Evolutionary conservation across 2,888 invertebrate genomes (phyloP).

Genomic region (Pharmacophagus antenor): DNA sequence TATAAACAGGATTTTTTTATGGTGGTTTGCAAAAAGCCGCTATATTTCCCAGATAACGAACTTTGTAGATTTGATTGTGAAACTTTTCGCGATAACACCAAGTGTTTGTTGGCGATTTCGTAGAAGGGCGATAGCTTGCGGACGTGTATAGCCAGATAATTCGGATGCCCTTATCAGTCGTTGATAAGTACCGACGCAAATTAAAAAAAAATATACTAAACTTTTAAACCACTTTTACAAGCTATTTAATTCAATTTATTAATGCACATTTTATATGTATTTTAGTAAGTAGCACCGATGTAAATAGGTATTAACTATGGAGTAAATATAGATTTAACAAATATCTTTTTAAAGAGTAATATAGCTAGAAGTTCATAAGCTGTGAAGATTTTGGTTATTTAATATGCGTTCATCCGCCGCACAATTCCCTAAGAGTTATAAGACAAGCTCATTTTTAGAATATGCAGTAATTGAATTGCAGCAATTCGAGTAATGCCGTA

Average conservation of each 20-base stretch:
- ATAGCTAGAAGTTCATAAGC: background rate
- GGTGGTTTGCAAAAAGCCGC: no score
- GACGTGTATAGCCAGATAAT: conserved; percentile 59
- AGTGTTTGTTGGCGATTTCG: conserved; percentile 70
- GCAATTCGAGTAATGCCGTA: conserved; percentile 11
- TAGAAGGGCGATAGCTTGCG: conserved; percentile 68
- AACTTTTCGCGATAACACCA: conserved; percentile 70
- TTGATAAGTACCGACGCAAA: conserved; percentile 52
- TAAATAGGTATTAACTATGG: no score
- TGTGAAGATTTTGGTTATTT: background rate
- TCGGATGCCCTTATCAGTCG: conserved; percentile 65
- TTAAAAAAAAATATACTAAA: background rate
- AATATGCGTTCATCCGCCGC: background rate
- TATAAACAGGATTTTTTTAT: no score
- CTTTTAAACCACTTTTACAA: background rate
- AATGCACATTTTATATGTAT: background rate
- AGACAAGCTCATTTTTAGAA: background rate
- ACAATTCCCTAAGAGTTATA: background rate
- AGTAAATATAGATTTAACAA: background rate
- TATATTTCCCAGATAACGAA: no score
- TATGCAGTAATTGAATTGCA: background rate
- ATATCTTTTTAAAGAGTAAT: background rate
- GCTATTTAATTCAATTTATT: background rate
- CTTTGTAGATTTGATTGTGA: conserved; percentile 55
- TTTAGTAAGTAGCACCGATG: no score